Evolutionary conservation across 2,888 invertebrate genomes (phyloP).

Genomic region (Deilephila elpenor): DNA sequence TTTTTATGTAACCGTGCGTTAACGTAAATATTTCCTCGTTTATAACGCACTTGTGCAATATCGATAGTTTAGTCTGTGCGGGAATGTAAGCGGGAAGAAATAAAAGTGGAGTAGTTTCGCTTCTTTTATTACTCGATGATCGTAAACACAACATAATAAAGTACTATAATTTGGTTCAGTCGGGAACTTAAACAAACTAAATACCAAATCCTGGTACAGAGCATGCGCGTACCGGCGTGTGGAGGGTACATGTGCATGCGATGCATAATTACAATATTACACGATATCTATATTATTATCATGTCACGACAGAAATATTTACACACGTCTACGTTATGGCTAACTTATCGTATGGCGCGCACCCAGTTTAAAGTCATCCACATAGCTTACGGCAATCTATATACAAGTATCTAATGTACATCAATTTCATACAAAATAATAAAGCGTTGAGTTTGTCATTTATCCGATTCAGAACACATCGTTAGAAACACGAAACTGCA

Average conservation of each 20-base stretch:
- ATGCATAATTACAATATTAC: conserved; percentile 34
- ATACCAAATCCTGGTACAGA: conserved; percentile 78
- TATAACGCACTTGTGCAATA: conserved; percentile 26
- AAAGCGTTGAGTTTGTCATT: conserved; percentile 24
- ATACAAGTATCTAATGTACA: conserved; percentile 32
- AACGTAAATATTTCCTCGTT: conserved; percentile 38
- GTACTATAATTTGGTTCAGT: conserved; percentile 83
- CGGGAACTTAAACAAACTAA: conserved; percentile 82
- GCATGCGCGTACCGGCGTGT: conserved; percentile 59
- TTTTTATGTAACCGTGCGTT: conserved; percentile 48
- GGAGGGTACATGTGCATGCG: conserved; percentile 52
- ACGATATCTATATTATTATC: conserved; percentile 46
- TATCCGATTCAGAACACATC: not conserved
- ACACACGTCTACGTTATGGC: conserved; percentile 56
- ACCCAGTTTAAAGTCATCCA: conserved; percentile 56
- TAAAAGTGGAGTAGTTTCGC: conserved; percentile 54
- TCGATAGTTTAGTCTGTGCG: conserved; percentile 8
- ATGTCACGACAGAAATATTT: conserved; percentile 50
- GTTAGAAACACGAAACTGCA: conserved; percentile 39
- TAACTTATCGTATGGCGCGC: conserved; percentile 70
- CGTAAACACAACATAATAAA: conserved; percentile 76
- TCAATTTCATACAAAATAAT: conserved; percentile 16
- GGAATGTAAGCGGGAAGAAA: conserved; percentile 35
- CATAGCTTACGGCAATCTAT: conserved; percentile 36
- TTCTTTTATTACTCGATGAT: conserved; percentile 76